Evolutionary conservation across 2,888 invertebrate genomes (phyloP), one percentile per base, ranked within the genome.

Genomic region (Melinaea menophilus): DNA sequence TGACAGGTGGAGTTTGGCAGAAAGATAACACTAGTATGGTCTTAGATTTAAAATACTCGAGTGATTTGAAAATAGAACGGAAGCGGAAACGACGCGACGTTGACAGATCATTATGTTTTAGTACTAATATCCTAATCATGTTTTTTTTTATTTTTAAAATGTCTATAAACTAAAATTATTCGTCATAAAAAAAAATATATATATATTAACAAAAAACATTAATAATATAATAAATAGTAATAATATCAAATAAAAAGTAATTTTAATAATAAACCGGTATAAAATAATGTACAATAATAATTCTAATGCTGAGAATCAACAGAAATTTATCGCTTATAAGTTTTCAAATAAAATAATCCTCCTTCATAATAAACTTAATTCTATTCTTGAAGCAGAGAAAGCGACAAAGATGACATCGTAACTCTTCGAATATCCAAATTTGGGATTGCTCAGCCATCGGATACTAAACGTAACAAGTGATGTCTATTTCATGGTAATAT

Each of bases 71-170:
- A 51, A 51, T 51, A 51, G 51, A 51, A 51, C 84, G 90, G 89
- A 90, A 90, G 78, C 89, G 90, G 90, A 90, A 86, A 88, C 85
- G 80, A 74, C 80, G 82, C 81, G 79, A 80, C 77, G 90, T 82
- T 89, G 90, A 90, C 90, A 89, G 90, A 86, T 88, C 86, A 88
- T 90, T 89, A 87, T 85, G 84, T 86, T 82, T 83, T 80, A 79
- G 79, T 78, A 80, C 79, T 82, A 84, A 86, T 87, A 88, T 81
- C 79, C 80, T 78, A 85, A 88, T 89, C 86, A 88, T 84, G 85
- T 85, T 78, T 77, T 85, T 86, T 86, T 82, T 12, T 61, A 72
- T 76, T 76, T 76, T 74, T 73, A 71, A 75, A 62, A 62, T 41
- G 33, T 65, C 46, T 59, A 63, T 55, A 72, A 66, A 67, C 67